Conservation (phyloP, 1,140 invertebrate species). For the Reticulitermes speratus region DNA sequence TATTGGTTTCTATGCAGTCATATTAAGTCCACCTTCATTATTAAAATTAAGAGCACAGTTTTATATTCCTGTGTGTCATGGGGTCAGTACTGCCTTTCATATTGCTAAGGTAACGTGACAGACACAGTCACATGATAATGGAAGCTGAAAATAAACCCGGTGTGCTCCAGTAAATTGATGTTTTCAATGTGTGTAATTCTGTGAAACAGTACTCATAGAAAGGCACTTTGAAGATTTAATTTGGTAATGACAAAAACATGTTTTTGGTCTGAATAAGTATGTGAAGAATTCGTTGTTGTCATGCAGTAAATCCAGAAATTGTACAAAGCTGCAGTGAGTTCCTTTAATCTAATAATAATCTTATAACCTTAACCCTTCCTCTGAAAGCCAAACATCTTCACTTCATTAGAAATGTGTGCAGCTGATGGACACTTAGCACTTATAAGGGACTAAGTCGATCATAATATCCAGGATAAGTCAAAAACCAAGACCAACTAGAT, state of each 20-base stretch:
- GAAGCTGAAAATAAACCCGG: neutral
- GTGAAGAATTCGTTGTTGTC: neutral
- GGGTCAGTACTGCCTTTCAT: slow-evolving; percentile 2
- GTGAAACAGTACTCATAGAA: neutral
- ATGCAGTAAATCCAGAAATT: neutral
- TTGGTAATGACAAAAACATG: neutral
- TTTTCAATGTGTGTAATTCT: neutral
- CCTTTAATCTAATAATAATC: no score
- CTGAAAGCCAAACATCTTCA: no score
- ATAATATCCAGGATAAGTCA: no score
- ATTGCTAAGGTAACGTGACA: slow-evolving; percentile 1
- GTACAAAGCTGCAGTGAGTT: neutral
- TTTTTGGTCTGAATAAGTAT: neutral
- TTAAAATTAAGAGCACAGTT: neutral
- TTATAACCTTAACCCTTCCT: no score
- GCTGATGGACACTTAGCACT: no score
- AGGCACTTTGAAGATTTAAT: neutral
- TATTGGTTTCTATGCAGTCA: neutral
- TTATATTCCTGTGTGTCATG: neutral
- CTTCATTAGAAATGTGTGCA: no score
- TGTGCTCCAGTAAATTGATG: neutral
- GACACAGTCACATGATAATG: neutral
- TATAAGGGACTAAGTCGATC: no score
- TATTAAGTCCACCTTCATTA: neutral
- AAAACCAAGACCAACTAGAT: no score